A percentile compares a stretch with the other conserved stretches of the same genome.
Conservation (phyloP, 2,113 vertebrate species). For the Castor canadensis region DNA sequence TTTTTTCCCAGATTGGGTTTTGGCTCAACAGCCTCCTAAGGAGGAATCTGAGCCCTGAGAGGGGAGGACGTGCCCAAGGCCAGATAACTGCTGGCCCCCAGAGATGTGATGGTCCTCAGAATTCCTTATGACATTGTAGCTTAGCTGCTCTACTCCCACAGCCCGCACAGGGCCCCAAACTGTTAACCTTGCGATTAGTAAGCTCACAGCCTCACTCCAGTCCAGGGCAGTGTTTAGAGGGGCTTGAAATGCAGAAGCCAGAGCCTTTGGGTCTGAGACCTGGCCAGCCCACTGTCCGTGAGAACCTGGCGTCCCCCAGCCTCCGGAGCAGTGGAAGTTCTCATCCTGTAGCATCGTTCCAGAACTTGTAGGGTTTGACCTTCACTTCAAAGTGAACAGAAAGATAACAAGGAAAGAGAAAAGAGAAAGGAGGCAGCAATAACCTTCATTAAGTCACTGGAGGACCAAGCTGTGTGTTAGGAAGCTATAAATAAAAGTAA, state of each 20-base stretch:
- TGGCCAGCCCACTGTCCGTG: not conserved
- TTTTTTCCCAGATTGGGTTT: conserved; percentile 47
- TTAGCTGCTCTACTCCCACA: conserved; percentile 30
- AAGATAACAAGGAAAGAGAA: not conserved
- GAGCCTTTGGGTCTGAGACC: not conserved
- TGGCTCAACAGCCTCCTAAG: conserved; percentile 25
- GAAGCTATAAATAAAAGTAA: not conserved
- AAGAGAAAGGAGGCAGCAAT: not conserved
- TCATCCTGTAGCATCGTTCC: not conserved
- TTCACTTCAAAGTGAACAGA: conserved; percentile 26
- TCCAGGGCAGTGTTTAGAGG: not conserved
- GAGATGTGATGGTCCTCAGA: not conserved
- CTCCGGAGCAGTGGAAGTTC: not conserved
- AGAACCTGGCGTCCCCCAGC: not conserved
- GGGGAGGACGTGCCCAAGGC: not conserved
- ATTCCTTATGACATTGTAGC: not conserved
- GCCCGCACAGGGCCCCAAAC: not conserved
- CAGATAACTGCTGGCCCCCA: conserved; percentile 9
- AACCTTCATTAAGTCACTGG: not conserved
- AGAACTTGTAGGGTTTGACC: not conserved
- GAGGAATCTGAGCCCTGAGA: conserved; percentile 48
- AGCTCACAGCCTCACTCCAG: not conserved
- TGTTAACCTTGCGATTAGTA: conserved; percentile 18
- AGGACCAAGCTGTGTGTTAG: not conserved
- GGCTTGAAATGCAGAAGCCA: not conserved